phyloP scores from a whole-genome alignment of 2,113 vertebrate species.

The Spilogale gracilis region DNA sequence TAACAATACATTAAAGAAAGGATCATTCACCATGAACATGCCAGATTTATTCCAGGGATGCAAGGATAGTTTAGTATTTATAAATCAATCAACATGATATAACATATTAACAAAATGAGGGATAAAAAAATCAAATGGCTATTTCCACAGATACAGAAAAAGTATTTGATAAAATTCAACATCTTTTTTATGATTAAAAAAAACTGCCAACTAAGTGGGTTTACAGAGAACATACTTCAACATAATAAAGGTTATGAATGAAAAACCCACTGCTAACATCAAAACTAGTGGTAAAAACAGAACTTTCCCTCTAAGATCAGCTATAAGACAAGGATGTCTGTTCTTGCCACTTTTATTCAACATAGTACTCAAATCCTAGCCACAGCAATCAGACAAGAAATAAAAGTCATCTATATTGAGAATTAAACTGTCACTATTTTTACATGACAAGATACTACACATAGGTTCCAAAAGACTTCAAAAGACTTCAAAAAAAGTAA shows the following conservation, averaged over 20 bases:
- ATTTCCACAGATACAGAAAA: not conserved
- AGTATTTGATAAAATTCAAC: not conserved
- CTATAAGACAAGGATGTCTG: not conserved
- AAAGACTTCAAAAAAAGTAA: not conserved
- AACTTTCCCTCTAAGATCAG: not conserved
- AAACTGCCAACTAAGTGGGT: not conserved
- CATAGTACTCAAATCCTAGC: not conserved
- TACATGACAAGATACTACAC: not conserved
- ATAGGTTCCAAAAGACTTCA: not conserved
- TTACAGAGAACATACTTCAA: not conserved
- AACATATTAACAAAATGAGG: not conserved
- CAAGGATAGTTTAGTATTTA: not conserved
- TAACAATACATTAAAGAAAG: not conserved
- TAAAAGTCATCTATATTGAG: not conserved
- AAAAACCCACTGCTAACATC: not conserved
- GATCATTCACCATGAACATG: not conserved
- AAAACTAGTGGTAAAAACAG: not conserved
- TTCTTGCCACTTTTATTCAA: not conserved
- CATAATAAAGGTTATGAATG: not conserved
- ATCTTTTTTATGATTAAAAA: not conserved
- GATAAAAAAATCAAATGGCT: not conserved
- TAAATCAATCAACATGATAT: not conserved
- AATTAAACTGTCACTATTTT: not conserved
- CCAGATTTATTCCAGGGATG: not conserved
- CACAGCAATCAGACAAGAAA: not conserved